Base-by-base conservation (phyloP, 2,797 vertebrate species). In the Chelidonichthys spinosus region DNA sequence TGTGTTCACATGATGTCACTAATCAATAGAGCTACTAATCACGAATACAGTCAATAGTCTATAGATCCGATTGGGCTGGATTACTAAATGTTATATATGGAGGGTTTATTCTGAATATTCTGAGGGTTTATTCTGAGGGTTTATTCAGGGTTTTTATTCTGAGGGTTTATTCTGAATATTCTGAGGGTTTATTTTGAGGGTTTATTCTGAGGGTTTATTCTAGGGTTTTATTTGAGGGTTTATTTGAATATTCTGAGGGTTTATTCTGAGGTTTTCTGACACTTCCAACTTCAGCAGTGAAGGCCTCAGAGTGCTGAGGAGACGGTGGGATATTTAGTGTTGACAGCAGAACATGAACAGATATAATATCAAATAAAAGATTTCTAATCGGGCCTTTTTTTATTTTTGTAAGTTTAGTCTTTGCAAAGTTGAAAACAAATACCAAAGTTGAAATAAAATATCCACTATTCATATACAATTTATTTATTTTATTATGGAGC, bases 11-110 rank as follows among this genome's bases (percentile, higher is more conserved):
- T 89, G 88, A 91, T 85, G 89, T 87, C 81, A 83, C 84, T 37
- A 66, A 90, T 92, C 92, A 87, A 86, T 92, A 80, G 7, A 63
- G 84, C 85, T 88, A 90, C 91, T 90, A 91, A 93, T 91, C 90
- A 88, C 88, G 81, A 90, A 90, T 87, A 85, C 83, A 65, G 82
- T 87, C 90, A 87, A 92, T 92, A 78, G 5, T 4, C 10, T 40
- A 91, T 92, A 68, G 91, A 92, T 90, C 82, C 5, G 47, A 93
- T 92, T 47, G 85, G 81, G 56, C 70, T 69, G 75, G 82, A 91
- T 90, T 86, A 85, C 80, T 68, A 81, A 91, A 92, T 88, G 84
- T 86, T 87, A 60, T 44, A 75, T 58, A 25, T 25, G 25, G 25
- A 25, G 25, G 25, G 25, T 25, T 25, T 25, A 25, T 25, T 25